These are phyloP conservation scores for Polymixis lichenea DNA, from an alignment of 2,888 invertebrate genomes.

Conservation along the genomic window DNA sequence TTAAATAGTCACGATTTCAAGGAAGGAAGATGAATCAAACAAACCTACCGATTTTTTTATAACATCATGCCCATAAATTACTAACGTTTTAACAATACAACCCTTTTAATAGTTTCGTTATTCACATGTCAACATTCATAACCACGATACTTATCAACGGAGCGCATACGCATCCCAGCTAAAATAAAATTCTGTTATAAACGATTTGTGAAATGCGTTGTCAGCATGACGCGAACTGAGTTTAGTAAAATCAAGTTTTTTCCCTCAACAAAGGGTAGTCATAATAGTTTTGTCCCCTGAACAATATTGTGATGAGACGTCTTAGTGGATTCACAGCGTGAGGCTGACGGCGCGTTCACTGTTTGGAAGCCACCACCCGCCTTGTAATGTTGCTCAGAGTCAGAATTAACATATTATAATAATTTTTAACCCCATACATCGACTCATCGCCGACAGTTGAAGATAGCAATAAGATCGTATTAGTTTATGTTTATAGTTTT, in stretches of 20 bases:
- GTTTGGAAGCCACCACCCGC: slow-evolving; percentile 86
- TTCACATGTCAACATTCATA: slow-evolving; percentile 84
- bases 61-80: slow-evolving; percentile 83
- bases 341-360: slow-evolving; percentile 78
- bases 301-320: slow-evolving; percentile 86
- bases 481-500: slow-evolving; percentile 77
- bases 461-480: slow-evolving; percentile 71
- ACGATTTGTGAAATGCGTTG: slow-evolving; percentile 87
- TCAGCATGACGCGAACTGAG: slow-evolving; percentile 87
- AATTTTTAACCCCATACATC: slow-evolving; percentile 83
- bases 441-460: slow-evolving; percentile 71
- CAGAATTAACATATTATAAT: slow-evolving; percentile 83
- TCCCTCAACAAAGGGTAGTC: slow-evolving; percentile 74
- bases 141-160: slow-evolving; percentile 83
- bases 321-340: slow-evolving; percentile 85
- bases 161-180: slow-evolving; percentile 75
- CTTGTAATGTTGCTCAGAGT: slow-evolving; percentile 74
- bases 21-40: slow-evolving; percentile 11
- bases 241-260: slow-evolving; percentile 79
- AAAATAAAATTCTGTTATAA: slow-evolving; percentile 86
- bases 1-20: slow-evolving; percentile 22
- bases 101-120: slow-evolving; percentile 77
- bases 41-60: slow-evolving; percentile 26
- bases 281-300: slow-evolving; percentile 84
- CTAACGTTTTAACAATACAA: slow-evolving; percentile 78